These are phyloP conservation scores for Zingel zingel DNA, from an alignment of 2,113 vertebrate genomes.

Conservation along the genomic window DNA sequence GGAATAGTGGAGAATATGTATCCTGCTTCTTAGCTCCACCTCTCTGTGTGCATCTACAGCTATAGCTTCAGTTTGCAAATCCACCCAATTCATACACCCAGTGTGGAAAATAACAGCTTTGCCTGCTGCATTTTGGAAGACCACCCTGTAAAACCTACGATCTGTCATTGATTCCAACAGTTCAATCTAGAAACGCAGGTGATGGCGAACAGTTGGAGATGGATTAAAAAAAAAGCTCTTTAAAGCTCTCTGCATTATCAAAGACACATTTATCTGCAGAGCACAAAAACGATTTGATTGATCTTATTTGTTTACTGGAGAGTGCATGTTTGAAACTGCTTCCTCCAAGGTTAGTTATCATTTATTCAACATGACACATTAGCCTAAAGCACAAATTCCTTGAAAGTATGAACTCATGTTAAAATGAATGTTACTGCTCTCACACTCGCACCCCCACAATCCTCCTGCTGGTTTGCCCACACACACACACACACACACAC, in stretches of 20 bases:
- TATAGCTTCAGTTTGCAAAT: not conserved
- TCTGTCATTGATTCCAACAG: not conserved
- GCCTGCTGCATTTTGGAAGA: not conserved
- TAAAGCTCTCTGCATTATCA: constrained; percentile 33
- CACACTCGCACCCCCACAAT: constrained; percentile 49
- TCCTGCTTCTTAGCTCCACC: not conserved
- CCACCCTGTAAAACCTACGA: not conserved
- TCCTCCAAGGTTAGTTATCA: constrained; percentile 59
- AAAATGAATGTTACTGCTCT: constrained; percentile 51
- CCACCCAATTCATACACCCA: not conserved
- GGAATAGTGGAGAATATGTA: not conserved
- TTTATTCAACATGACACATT: constrained; percentile 66
- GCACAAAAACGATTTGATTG: constrained; percentile 14
- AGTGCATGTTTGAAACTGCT: constrained; percentile 28
- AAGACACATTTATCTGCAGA: constrained; percentile 17
- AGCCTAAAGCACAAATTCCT: constrained; percentile 75
- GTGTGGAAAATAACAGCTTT: not conserved
- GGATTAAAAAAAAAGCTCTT: constrained; percentile 15
- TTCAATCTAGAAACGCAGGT: not conserved
- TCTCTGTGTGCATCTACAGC: not conserved
- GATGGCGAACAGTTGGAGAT: constrained; percentile 4
- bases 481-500: constrained; percentile 41
- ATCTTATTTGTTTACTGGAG: constrained; percentile 53
- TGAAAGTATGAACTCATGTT: constrained; percentile 69
- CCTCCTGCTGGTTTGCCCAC: constrained; percentile 46